A percentile compares a stretch with the other conserved stretches of the same genome.
Conservation (phyloP, 2,888 invertebrate genomes). For the Drosophila anomelani region DNA sequence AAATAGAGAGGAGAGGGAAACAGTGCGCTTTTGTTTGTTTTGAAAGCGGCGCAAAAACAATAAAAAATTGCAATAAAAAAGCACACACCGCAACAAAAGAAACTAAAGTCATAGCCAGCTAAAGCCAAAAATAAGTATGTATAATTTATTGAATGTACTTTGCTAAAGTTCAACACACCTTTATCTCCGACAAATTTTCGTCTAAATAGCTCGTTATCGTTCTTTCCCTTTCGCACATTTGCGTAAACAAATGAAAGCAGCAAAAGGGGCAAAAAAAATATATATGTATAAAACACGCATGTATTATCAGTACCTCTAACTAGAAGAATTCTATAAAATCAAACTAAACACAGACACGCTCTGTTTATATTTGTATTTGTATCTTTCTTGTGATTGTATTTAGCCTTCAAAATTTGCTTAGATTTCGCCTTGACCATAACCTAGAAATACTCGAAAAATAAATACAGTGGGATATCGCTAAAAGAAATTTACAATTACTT, state of each 20-base stretch:
- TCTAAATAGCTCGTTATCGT: conserved; percentile 33
- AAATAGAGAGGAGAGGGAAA: background rate
- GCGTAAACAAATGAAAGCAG: conserved; percentile 68
- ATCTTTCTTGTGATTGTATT: conserved; percentile 19
- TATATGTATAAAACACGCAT: conserved; percentile 27
- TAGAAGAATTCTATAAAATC: conserved; percentile 39
- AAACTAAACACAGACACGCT: background rate
- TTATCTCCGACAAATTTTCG: conserved; percentile 55
- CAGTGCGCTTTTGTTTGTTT: conserved; percentile 30
- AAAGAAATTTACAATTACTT: background rate
- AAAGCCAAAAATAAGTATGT: conserved; percentile 30
- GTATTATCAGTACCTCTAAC: conserved; percentile 43
- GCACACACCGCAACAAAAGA: conserved; percentile 3
- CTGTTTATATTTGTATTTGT: conserved; percentile 6
- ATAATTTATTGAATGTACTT: conserved; percentile 46
- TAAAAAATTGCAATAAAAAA: conserved; percentile 2
- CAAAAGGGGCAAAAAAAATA: conserved; percentile 49
- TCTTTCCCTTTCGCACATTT: conserved; percentile 20
- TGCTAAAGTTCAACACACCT: conserved; percentile 71
- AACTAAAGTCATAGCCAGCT: conserved; percentile 24
- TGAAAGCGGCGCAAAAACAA: conserved; percentile 34
- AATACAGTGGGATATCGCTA: conserved; percentile 9
- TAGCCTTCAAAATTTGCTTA: conserved; percentile 71
- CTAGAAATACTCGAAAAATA: conserved; percentile 60
- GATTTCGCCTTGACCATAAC: conserved; percentile 74